A percentile compares a stretch with the other conserved stretches of the same genome.
These are phyloP conservation scores for Nomada fabriciana DNA, from an alignment of 2,888 invertebrate species.

Conservation along the genomic window DNA sequence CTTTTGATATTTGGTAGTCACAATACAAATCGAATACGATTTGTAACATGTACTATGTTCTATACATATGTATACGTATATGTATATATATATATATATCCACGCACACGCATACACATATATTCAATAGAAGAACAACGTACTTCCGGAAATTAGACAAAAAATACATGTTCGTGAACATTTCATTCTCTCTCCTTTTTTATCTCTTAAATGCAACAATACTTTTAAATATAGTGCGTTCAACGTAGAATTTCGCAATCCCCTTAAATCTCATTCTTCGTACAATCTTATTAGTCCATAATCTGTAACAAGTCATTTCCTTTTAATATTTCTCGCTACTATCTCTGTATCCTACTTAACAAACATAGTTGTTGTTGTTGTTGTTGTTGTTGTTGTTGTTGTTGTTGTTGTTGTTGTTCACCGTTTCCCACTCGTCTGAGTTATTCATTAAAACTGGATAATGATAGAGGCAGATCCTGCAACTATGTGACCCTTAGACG, in stretches of 20 bases:
- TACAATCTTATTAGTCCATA: conserved; percentile 42
- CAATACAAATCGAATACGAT: conserved; percentile 46
- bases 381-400: too few species aligned
- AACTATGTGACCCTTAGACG: conserved; percentile 27
- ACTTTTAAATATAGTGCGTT: conserved; percentile 41
- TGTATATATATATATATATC: neutral
- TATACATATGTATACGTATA: conserved; percentile 6
- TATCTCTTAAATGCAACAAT: conserved; percentile 55
- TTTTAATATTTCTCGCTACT: conserved; percentile 54
- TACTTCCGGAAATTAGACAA: conserved; percentile 23
- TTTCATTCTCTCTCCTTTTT: conserved; percentile 9
- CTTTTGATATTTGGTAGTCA: conserved; percentile 40
- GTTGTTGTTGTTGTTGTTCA: conserved; percentile 44
- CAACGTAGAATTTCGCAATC: conserved; percentile 40
- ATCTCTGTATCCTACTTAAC: conserved; percentile 58
- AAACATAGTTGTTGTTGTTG: conserved; percentile 52
- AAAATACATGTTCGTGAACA: conserved; percentile 31
- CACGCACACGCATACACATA: neutral
- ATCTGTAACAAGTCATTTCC: conserved; percentile 55
- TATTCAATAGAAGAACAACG: conserved; percentile 28
- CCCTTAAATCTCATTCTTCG: conserved; percentile 21
- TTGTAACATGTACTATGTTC: conserved; percentile 36
- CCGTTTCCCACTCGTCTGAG: neutral
- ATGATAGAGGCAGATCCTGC: conserved; percentile 24
- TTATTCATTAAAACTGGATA: conserved; percentile 14